These are phyloP conservation scores for Gymnothorax reevesii DNA, from an alignment of 2,797 vertebrate genomes.

Conservation along the genomic window DNA sequence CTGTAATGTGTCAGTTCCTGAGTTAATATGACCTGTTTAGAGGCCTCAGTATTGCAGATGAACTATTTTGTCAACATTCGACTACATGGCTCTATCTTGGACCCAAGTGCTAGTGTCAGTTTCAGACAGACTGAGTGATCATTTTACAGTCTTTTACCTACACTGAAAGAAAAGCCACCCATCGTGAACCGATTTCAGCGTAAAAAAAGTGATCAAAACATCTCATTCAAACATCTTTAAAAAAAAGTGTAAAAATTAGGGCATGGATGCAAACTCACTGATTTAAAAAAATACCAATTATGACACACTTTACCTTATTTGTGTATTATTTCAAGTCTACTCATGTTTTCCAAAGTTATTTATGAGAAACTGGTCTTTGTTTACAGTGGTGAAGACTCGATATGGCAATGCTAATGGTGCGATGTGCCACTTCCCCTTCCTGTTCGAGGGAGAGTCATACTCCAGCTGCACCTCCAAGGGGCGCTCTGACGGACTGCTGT, in stretches of 20 bases:
- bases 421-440: conserved; percentile 89
- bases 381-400: conserved; percentile 82
- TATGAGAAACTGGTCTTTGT: neutral
- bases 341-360: neutral
- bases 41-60: neutral
- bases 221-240: neutral
- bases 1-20: neutral
- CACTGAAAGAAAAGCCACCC: too few species aligned
- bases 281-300: neutral
- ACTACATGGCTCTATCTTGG: neutral
- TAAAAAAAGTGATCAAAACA: too few species aligned
- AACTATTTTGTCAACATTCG: neutral
- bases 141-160: too few species aligned
- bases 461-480: conserved; percentile 82
- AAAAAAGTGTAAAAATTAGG: neutral
- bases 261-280: neutral
- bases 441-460: conserved; percentile 82
- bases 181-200: too few species aligned
- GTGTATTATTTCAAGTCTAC: neutral
- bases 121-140: neutral
- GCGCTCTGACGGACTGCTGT: conserved; percentile 79
- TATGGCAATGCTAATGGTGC: conserved; percentile 86
- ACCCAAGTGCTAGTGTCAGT: neutral
- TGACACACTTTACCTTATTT: too few species aligned
- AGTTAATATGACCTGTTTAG: neutral